These are phyloP conservation scores for Drosophila suboccidentalis DNA, from an alignment of 2,888 invertebrate species.

Conservation along the genomic window DNA sequence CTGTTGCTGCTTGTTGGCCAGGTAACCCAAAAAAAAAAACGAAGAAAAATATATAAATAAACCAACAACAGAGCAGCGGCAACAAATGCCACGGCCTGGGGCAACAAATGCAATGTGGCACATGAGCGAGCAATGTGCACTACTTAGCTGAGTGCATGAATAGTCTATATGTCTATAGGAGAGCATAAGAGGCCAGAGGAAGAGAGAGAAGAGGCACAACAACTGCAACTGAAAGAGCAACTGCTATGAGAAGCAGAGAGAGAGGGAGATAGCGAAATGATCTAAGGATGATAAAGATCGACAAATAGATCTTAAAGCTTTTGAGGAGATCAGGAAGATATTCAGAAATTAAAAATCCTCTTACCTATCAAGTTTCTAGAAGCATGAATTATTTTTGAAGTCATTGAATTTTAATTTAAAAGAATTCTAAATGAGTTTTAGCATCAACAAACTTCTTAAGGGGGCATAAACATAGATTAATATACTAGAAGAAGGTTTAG, in stretches of 20 bases:
- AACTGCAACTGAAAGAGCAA: conserved; percentile 11
- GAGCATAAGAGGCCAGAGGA: background rate
- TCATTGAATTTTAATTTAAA: no score
- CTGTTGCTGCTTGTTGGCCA: conserved; percentile 41
- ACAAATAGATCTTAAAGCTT: background rate
- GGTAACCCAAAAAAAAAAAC: conserved; percentile 64
- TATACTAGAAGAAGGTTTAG: background rate
- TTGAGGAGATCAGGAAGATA: background rate
- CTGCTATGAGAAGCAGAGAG: conserved; percentile 30
- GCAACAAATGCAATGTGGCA: conserved; percentile 56
- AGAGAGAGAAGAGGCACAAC: background rate
- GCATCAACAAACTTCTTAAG: no score
- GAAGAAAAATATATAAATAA: conserved; percentile 27
- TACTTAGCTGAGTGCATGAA: conserved; percentile 34
- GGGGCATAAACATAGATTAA: no score
- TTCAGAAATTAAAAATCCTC: background rate
- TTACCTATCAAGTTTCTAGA: background rate
- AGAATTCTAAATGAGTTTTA: no score
- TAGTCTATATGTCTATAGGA: background rate
- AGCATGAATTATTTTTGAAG: no score
- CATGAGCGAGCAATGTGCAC: conserved; percentile 54
- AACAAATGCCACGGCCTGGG: conserved; percentile 60
- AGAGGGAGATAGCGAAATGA: background rate
- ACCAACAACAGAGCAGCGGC: conserved; percentile 18
- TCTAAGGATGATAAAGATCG: background rate